phyloP scores from a whole-genome alignment of 2,888 invertebrate species.

The Minunthozetes semirufus region DNA sequence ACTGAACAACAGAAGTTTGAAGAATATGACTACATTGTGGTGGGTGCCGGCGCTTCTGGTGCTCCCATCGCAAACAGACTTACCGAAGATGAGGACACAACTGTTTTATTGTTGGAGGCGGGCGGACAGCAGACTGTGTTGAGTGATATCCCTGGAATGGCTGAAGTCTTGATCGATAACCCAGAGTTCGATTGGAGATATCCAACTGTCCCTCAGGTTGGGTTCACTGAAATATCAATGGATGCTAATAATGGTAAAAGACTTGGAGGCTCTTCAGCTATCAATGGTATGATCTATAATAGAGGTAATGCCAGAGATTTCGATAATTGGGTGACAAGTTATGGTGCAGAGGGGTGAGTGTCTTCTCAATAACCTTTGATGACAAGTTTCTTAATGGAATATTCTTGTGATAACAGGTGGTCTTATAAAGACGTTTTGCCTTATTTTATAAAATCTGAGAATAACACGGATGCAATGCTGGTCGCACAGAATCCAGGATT shows the following conservation, averaged over 20 bases:
- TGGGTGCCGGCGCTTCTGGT: slow-evolving; percentile 5
- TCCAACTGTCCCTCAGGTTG: not conserved
- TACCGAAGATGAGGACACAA: not conserved
- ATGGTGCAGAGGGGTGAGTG: too few relatives aligned
- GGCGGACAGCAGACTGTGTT: not conserved
- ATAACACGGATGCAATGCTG: not conserved
- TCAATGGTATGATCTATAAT: slow-evolving; percentile 9
- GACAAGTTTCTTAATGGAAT: too few relatives aligned
- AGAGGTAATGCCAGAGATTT: slow-evolving; percentile 25
- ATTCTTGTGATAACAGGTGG: not conserved
- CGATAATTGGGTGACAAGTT: slow-evolving; percentile 13
- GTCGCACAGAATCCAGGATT: not conserved
- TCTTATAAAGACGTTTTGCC: slow-evolving; percentile 1
- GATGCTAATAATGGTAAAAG: not conserved
- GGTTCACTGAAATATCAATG: not conserved
- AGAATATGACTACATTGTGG: not conserved
- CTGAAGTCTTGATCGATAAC: not conserved
- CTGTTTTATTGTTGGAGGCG: not conserved
- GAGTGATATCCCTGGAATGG: not conserved
- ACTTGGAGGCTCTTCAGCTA: slow-evolving; percentile 19
- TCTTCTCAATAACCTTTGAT: too few relatives aligned
- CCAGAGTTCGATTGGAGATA: slow-evolving; percentile 5
- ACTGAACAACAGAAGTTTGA: not conserved
- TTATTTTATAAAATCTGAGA: slow-evolving; percentile 16
- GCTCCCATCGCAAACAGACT: slow-evolving; percentile 4